A percentile compares a stretch with the other conserved stretches of the same genome.
Conservation (phyloP, 2,113 vertebrate genomes). For the Carettochelys insculpta region DNA sequence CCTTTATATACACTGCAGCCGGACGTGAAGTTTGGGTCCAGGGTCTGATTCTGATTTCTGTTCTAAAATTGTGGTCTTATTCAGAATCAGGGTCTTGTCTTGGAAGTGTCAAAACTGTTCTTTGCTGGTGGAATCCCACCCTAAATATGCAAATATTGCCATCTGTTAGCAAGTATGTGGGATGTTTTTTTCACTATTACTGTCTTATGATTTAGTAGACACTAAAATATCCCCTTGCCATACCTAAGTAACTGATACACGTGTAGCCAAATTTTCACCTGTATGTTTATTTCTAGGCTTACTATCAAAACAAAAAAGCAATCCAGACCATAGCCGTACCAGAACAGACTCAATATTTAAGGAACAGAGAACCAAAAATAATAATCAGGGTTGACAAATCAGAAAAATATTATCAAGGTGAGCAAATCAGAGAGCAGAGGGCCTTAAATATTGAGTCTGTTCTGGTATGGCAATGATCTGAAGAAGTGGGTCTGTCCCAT, state of each 20-base stretch:
- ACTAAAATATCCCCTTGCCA: conserved; percentile 8
- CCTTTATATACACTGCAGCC: rapidly evolving
- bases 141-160: conserved; percentile 9
- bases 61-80: background rate
- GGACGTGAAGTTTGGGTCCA: background rate
- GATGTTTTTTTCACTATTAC: background rate
- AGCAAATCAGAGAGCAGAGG: too few relatives aligned
- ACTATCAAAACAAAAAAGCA: too few relatives aligned
- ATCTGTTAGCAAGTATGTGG: background rate
- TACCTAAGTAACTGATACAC: background rate
- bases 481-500: too few relatives aligned
- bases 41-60: background rate
- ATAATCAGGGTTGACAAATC: too few relatives aligned
- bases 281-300: background rate
- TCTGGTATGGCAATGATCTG: too few relatives aligned
- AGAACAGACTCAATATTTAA: too few relatives aligned
- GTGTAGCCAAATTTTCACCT: background rate
- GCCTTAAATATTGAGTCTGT: too few relatives aligned
- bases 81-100: background rate
- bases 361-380: too few relatives aligned
- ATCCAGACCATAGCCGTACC: too few relatives aligned
- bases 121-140: background rate
- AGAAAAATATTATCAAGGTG: too few relatives aligned
- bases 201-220: background rate
- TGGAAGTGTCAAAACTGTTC: background rate